Evolutionary conservation across 1,140 invertebrate species (phyloP).

Genomic region (Microplitis demolitor): DNA sequence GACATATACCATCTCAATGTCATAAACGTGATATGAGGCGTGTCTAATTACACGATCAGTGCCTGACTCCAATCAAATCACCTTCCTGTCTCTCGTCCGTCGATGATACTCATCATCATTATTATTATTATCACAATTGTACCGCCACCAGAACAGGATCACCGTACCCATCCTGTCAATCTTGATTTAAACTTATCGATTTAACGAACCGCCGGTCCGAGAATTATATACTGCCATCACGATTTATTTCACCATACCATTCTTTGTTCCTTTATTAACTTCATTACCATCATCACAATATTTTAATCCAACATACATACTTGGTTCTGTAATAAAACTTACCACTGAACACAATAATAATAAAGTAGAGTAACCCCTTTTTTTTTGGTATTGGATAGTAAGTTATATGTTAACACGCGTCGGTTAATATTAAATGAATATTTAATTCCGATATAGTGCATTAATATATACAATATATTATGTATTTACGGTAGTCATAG

Average conservation of each 20-base stretch:
- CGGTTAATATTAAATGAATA: slow-evolving; percentile 14
- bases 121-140: slow-evolving; percentile 43
- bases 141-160: not conserved
- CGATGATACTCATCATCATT: slow-evolving; percentile 31
- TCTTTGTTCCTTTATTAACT: not conserved
- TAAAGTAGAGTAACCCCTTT: not conserved
- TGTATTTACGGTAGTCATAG: slow-evolving; percentile 20
- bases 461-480: slow-evolving; percentile 6
- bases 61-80: slow-evolving; percentile 49
- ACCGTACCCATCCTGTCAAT: slow-evolving; percentile 28
- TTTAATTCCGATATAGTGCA: not conserved
- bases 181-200: slow-evolving; percentile 9
- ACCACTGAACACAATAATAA: too few relatives aligned
- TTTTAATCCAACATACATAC: too few relatives aligned
- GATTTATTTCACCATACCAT: slow-evolving; percentile 4
- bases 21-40: slow-evolving; percentile 58
- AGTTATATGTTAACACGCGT: not conserved
- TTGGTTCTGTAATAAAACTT: too few relatives aligned
- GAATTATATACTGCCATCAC: slow-evolving; percentile 17
- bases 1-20: slow-evolving; percentile 37
- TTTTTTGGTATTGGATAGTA: slow-evolving; percentile 12
- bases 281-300: not conserved
- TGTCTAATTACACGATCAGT: slow-evolving; percentile 58
- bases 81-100: slow-evolving; percentile 52
- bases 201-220: slow-evolving; percentile 25